These are phyloP conservation scores for Enteromius argenteus DNA, from an alignment of 2,797 vertebrate genomes.

Conservation along the genomic window DNA sequence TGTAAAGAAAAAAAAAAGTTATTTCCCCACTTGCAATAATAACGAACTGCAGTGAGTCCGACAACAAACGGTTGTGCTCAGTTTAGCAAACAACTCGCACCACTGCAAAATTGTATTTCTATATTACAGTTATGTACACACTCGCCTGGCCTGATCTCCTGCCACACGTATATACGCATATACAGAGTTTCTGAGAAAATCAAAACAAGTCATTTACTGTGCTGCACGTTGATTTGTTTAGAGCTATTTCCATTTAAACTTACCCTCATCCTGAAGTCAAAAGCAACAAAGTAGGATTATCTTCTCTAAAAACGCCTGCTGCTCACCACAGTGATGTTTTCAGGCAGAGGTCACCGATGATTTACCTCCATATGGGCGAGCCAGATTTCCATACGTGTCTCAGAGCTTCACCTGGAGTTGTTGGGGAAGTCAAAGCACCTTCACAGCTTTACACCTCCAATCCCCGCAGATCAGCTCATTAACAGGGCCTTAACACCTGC, in stretches of 20 bases:
- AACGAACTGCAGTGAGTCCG: neutral
- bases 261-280: slow-evolving; percentile 30
- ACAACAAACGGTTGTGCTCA: slow-evolving; percentile 20
- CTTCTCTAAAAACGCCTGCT: neutral
- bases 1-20: slow-evolving; percentile 27
- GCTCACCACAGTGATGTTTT: neutral
- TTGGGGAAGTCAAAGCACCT: slow-evolving; percentile 69
- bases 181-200: neutral
- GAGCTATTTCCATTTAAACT: neutral
- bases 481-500: slow-evolving; percentile 73
- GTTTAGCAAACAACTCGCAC: slow-evolving; percentile 2
- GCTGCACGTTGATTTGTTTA: neutral
- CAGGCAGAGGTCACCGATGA: neutral
- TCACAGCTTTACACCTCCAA: slow-evolving; percentile 55
- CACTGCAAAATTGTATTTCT: slow-evolving; percentile 11
- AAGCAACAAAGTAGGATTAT: neutral
- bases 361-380: slow-evolving; percentile 13
- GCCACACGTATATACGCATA: slow-evolving; percentile 8
- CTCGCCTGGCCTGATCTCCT: slow-evolving; percentile 2
- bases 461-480: slow-evolving; percentile 65
- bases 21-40: slow-evolving; percentile 18
- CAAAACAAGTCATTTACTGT: neutral
- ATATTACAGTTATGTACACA: slow-evolving; percentile 40
- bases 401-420: slow-evolving; percentile 55
- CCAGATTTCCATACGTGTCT: slow-evolving; percentile 1